These are phyloP conservation scores for Allacma fusca DNA, from an alignment of 2,888 invertebrate species.

Conservation along the genomic window DNA sequence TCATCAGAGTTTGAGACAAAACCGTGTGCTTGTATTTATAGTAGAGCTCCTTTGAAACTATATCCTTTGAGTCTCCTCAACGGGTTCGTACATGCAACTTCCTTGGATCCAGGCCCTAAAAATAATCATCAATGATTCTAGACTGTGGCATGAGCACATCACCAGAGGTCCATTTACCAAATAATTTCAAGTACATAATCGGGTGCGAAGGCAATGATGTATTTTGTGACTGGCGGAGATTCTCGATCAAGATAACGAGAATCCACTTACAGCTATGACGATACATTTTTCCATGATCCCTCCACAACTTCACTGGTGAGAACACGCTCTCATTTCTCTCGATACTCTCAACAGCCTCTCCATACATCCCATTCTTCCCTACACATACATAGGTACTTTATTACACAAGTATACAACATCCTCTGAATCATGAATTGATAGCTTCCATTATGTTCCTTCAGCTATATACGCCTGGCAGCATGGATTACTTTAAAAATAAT, in stretches of 20 bases:
- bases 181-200: not conserved
- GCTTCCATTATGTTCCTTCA: no score
- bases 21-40: not conserved
- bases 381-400: not conserved
- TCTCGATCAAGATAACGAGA: conserved; percentile 41
- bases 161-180: not conserved
- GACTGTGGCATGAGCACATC: not conserved
- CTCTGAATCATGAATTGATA: no score
- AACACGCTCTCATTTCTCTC: not conserved
- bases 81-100: not conserved
- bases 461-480: no score
- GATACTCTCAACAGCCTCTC: not conserved
- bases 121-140: not conserved
- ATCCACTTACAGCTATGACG: conserved; percentile 36
- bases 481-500: no score
- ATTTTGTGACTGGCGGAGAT: conserved; percentile 32
- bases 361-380: not conserved
- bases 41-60: not conserved
- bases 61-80: not conserved
- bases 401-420: not conserved
- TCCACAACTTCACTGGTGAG: not conserved
- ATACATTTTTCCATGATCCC: conserved; percentile 10
- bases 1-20: not conserved
- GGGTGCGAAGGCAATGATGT: conserved; percentile 5
- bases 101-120: not conserved